These are phyloP conservation scores for Delphinus delphis DNA, from an alignment of 2,113 vertebrate genomes.

Conservation along the genomic window DNA sequence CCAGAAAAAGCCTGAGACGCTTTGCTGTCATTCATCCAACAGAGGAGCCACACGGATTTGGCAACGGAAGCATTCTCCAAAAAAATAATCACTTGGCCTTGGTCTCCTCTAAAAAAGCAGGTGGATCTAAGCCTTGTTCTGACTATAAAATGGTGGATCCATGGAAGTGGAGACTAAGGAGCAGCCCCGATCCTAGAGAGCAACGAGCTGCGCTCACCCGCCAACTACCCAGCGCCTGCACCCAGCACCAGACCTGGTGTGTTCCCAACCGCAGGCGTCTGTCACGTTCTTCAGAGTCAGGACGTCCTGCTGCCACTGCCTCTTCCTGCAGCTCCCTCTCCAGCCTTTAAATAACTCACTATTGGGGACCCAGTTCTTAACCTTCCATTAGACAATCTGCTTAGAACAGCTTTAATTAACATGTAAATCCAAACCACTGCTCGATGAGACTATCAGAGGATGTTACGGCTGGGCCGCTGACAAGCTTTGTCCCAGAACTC, in stretches of 20 bases:
- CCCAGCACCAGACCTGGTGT: background rate
- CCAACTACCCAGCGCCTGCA: background rate
- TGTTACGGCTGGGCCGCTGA: background rate
- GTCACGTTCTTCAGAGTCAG: background rate
- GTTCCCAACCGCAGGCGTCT: fast-evolving
- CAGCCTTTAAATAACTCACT: background rate
- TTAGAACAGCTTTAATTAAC: background rate
- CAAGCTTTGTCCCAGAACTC: background rate
- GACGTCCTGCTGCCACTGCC: background rate
- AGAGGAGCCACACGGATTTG: background rate
- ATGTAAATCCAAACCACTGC: background rate
- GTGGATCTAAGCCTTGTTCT: background rate
- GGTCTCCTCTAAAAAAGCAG: background rate
- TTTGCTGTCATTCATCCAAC: background rate
- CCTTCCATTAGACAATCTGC: background rate
- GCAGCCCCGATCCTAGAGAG: background rate
- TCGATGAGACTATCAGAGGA: background rate
- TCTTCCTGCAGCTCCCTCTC: background rate
- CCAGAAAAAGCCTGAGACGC: background rate
- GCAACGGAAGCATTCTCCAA: background rate
- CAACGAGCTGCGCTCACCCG: fast-evolving
- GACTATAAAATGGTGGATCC: background rate
- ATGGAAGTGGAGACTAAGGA: background rate
- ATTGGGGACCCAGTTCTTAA: background rate
- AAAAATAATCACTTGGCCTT: background rate